Percentiles rank a stretch among this genome's conserved stretches.
Evolutionary conservation across 2,888 invertebrate genomes (phyloP).

Genomic region (Salticus scenicus): DNA sequence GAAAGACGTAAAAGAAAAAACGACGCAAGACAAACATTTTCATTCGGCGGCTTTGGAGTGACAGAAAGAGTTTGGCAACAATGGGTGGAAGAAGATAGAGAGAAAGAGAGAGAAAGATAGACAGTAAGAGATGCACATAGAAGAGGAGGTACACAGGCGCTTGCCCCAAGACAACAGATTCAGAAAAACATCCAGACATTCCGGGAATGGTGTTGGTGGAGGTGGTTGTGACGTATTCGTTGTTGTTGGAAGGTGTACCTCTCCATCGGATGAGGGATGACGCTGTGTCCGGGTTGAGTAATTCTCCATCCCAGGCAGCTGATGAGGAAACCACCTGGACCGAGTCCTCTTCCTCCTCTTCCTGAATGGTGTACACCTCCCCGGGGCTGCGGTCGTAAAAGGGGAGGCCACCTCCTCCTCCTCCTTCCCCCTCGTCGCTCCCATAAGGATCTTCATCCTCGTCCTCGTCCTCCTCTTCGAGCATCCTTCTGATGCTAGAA

Average conservation of each 20-base stretch:
- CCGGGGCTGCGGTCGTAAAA: constrained; percentile 74
- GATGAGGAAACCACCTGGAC: constrained; percentile 22
- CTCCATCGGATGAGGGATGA: constrained; percentile 71
- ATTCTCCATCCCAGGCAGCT: constrained; percentile 50
- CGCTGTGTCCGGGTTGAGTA: constrained; percentile 71
- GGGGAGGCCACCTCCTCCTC: constrained; percentile 28
- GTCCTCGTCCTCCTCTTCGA: constrained; percentile 40
- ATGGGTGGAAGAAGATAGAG: neutral
- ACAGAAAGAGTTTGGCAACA: too few relatives aligned
- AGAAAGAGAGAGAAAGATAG: constrained; percentile 16
- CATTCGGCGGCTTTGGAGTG: too few relatives aligned
- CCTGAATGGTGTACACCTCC: constrained; percentile 78
- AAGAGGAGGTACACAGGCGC: constrained; percentile 32
- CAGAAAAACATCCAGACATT: too few relatives aligned
- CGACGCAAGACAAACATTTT: too few relatives aligned
- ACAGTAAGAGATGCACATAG: constrained; percentile 10
- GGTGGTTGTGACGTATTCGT: constrained; percentile 1
- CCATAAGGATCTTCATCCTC: constrained; percentile 26
- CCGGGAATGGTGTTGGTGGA: constrained; percentile 10
- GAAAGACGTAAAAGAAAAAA: too few relatives aligned
- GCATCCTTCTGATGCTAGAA: constrained; percentile 44
- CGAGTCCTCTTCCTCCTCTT: constrained; percentile 78
- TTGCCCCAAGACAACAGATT: too few relatives aligned
- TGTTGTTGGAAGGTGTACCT: constrained; percentile 52
- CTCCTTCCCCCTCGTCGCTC: constrained; percentile 40